These are phyloP conservation scores for Psammodynastes pulverulentus DNA, from an alignment of 2,113 vertebrate genomes.

Conservation along the genomic window DNA sequence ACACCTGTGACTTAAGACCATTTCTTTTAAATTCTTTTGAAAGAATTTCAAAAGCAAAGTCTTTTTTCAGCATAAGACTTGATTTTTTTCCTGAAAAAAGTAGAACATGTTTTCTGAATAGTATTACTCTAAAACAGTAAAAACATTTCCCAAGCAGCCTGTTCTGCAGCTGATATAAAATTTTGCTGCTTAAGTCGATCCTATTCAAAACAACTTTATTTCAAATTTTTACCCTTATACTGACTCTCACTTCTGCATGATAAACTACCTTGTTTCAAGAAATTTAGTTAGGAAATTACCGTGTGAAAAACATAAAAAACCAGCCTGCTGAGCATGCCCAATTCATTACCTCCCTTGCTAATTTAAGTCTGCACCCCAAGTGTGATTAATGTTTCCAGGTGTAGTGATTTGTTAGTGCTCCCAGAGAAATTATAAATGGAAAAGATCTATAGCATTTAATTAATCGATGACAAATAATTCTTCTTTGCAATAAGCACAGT, in stretches of 20 bases:
- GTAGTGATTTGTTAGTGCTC: conserved; percentile 43
- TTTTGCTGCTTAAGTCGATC: conserved; percentile 17
- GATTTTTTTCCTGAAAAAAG: not conserved
- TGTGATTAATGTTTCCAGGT: conserved; percentile 44
- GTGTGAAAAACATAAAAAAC: conserved; percentile 49
- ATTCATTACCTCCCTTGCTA: conserved; percentile 43
- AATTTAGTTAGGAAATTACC: conserved; percentile 60
- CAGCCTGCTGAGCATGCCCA: conserved; percentile 40
- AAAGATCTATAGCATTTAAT: conserved; percentile 36
- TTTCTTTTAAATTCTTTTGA: not conserved
- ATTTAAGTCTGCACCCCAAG: conserved; percentile 42
- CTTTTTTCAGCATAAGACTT: not conserved
- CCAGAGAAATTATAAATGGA: conserved; percentile 41
- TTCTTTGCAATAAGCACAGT: not conserved
- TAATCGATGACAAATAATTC: conserved; percentile 10
- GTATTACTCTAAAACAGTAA: not conserved
- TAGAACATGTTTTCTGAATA: not conserved
- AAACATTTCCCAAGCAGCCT: not conserved
- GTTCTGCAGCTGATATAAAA: not conserved
- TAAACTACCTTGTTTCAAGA: conserved; percentile 49
- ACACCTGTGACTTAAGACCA: not conserved
- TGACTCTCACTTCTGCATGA: conserved; percentile 34
- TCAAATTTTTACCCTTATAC: conserved; percentile 43
- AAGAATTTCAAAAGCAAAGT: not conserved
- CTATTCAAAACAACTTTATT: conserved; percentile 47